Evolutionary conservation across 2,797 vertebrate species (phyloP).

Genomic region (Mionectes olivaceus): DNA sequence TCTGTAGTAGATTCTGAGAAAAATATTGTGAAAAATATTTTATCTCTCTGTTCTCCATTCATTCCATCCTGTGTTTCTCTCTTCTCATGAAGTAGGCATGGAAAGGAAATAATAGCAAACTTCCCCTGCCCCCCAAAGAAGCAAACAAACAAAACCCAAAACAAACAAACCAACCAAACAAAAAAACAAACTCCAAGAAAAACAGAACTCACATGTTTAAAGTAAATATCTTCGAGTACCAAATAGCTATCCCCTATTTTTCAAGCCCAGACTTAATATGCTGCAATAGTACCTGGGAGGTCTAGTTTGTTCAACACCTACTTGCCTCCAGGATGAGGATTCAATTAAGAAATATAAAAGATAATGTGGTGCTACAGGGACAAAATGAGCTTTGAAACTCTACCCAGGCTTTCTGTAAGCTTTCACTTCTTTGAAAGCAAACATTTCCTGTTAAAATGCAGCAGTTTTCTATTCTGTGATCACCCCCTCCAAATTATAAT

Average conservation of each 20-base stretch:
- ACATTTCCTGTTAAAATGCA: slow-evolving; percentile 19
- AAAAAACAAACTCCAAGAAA: no score
- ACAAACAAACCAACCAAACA: neutral
- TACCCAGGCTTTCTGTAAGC: slow-evolving; percentile 21
- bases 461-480: slow-evolving; percentile 9
- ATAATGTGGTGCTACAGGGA: slow-evolving; percentile 18
- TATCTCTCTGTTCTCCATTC: neutral
- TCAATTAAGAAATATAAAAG: slow-evolving; percentile 54
- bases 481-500: slow-evolving; percentile 31
- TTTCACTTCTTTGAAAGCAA: slow-evolving; percentile 26
- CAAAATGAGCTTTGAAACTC: slow-evolving; percentile 27
- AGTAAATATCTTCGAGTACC: slow-evolving; percentile 25
- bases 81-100: neutral
- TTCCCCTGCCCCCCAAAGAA: neutral
- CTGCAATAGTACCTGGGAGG: slow-evolving; percentile 10
- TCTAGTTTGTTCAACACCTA: neutral
- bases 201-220: neutral
- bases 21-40: neutral
- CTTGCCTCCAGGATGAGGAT: slow-evolving; percentile 41
- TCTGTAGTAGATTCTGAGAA: neutral
- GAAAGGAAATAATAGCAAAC: slow-evolving; percentile 13
- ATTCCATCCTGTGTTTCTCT: neutral
- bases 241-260: neutral
- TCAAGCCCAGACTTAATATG: slow-evolving; percentile 27
- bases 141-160: neutral